Conservation (phyloP, 2,888 invertebrate genomes). For the Zygogramma bicolorata region DNA sequence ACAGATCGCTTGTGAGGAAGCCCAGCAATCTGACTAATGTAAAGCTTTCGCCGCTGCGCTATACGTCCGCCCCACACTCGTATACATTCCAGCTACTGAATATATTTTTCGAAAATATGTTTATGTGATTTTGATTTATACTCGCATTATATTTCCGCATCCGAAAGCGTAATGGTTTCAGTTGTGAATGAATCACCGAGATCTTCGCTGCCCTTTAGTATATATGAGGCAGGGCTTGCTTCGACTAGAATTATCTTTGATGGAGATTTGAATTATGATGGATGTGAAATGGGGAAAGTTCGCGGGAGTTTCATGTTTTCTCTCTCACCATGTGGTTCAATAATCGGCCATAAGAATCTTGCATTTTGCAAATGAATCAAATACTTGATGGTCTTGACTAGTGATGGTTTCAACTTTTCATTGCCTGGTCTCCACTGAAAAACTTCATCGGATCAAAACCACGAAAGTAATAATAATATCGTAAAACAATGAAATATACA, state of each 20-base stretch:
- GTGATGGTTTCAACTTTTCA: too few species aligned
- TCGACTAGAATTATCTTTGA: conserved; percentile 41
- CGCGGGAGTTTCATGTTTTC: background rate
- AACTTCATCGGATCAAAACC: too few species aligned
- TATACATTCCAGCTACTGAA: conserved; percentile 48
- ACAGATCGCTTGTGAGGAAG: conserved; percentile 63
- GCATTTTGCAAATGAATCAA: too few species aligned
- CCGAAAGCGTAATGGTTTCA: conserved; percentile 49
- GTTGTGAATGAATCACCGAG: conserved; percentile 52
- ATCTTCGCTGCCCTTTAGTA: conserved; percentile 41
- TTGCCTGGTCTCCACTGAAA: too few species aligned
- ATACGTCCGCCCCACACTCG: background rate
- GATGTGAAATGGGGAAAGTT: background rate
- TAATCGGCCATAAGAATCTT: too few species aligned
- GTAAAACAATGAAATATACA: too few species aligned
- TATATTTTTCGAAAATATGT: conserved; percentile 59
- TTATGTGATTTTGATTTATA: conserved; percentile 62
- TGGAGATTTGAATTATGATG: conserved; percentile 40
- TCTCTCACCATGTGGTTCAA: background rate
- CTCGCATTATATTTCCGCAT: conserved; percentile 55
- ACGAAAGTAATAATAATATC: too few species aligned
- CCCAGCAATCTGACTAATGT: conserved; percentile 63
- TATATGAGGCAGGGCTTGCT: conserved; percentile 30
- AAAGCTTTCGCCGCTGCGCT: conserved; percentile 49
- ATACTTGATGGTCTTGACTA: too few species aligned